Evolutionary conservation across 2,888 invertebrate genomes (phyloP), one percentile per base, ranked within the genome.

Genomic region (Lampropteryx suffumata): DNA sequence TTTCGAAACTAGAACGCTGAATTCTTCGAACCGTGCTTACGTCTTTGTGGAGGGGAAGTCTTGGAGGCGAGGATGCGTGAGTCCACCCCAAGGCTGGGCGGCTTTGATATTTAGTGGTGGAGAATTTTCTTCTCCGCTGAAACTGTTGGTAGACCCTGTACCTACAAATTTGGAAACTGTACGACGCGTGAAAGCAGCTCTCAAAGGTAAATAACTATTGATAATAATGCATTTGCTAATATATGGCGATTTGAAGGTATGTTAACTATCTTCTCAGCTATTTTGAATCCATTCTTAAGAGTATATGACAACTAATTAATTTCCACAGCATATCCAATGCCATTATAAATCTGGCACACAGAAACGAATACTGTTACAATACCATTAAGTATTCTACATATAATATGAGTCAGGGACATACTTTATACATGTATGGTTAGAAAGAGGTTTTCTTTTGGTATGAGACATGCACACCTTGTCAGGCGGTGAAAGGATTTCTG

Each of bases 111-210:
- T 90, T 64, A 79, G 78, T 26, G 68, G 69, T 14, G 68, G 67
- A 13, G 72, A 78, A 51, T 73, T 79, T 37, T 70, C 74, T 11
- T 76, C 80, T 7, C 81, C 84, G 1, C 61, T 90, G 52, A 85
- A 85, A 63, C 61, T 89, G 47, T 58, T 89, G 49, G 72, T 83
- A 35, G 85, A 88, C 59, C 91, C 91, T 12, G 75, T 91, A 28
- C 86, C 90, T 7, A 76, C 84, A 10, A 88, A 79, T 50, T 73
- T 88, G 35, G 79, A 86, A 43, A 76, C 78, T 50, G 83, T 91
- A 26, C 81, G 89, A 24, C 78, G 76, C 51, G 82, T 91, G 36
- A 91, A 89, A 67, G 74, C 82, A 49, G 63, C 79, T 34, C 80
- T 91, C 56, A 87, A 84, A 91, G 91, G 91, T 91, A 84, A 39